Percentiles rank a stretch among this genome's conserved stretches.
These are phyloP conservation scores for Toxotes chatareus DNA, from an alignment of 2,113 vertebrate genomes.

Conservation along the genomic window DNA sequence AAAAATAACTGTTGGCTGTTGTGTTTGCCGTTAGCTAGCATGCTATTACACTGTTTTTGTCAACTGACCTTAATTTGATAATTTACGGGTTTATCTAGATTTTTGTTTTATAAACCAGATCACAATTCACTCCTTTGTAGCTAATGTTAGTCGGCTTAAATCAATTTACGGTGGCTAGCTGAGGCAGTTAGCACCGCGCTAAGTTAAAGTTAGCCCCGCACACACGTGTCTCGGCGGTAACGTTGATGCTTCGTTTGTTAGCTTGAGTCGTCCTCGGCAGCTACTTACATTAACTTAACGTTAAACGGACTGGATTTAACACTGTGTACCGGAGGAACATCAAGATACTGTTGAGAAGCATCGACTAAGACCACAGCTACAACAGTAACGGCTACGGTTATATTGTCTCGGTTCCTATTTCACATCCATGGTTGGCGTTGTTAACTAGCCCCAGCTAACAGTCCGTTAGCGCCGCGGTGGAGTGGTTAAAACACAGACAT, in stretches of 20 bases:
- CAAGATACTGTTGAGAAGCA: accelerated
- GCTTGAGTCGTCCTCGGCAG: background rate
- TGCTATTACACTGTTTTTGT: background rate
- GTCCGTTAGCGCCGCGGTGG: slow-evolving; percentile 6
- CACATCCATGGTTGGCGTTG: slow-evolving; percentile 46
- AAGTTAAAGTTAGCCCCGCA: slow-evolving; percentile 37
- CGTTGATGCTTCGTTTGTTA: slow-evolving; percentile 22
- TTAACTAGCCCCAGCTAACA: slow-evolving; percentile 54
- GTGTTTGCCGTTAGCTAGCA: background rate
- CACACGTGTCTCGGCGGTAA: slow-evolving; percentile 57
- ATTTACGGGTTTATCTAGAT: background rate
- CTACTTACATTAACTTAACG: too few relatives aligned
- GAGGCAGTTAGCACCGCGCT: slow-evolving; percentile 25
- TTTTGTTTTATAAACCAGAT: background rate
- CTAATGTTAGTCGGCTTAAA: too few relatives aligned
- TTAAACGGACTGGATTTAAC: too few relatives aligned
- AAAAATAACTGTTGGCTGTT: background rate
- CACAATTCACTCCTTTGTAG: background rate
- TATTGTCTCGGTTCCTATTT: slow-evolving; percentile 6
- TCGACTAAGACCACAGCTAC: too few relatives aligned
- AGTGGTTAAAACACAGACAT: slow-evolving; percentile 3
- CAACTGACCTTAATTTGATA: background rate
- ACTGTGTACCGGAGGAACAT: accelerated
- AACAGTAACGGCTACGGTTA: background rate
- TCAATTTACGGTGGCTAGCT: background rate